Percentiles rank a stretch among this genome's conserved stretches.
Conservation (phyloP, 2,888 invertebrate genomes). For the Hirtodrosophila confusa region DNA sequence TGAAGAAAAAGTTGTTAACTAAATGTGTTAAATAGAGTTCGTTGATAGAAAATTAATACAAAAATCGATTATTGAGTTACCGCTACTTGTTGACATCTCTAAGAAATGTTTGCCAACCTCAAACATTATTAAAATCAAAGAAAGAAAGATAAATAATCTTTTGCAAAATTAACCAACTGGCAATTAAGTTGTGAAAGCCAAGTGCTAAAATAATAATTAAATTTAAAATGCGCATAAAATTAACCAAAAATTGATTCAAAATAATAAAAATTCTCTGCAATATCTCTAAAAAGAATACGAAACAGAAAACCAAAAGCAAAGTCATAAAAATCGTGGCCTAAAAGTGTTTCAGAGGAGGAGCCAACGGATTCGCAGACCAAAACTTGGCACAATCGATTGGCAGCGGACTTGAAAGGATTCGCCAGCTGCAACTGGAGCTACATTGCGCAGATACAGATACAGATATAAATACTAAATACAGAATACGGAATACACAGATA, state of each 20-base stretch:
- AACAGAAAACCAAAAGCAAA: conserved; percentile 6
- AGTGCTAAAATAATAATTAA: not conserved
- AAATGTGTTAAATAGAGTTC: too few species aligned
- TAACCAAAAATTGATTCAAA: conserved; percentile 4
- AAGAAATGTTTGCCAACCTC: too few species aligned
- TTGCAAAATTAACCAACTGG: not conserved
- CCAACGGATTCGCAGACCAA: conserved; percentile 16
- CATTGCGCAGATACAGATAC: conserved; percentile 21
- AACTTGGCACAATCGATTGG: conserved; percentile 37
- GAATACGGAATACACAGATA: conserved; percentile 41
- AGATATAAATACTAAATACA: conserved; percentile 10
- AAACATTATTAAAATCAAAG: too few species aligned
- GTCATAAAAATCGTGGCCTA: not conserved
- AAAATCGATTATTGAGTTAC: too few species aligned
- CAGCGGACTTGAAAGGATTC: conserved; percentile 64
- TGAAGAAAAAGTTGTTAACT: too few species aligned
- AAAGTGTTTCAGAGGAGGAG: conserved; percentile 16
- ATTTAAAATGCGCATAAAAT: conserved; percentile 3
- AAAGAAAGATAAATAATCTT: too few species aligned
- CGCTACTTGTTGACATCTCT: too few species aligned
- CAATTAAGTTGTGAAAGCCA: not conserved
- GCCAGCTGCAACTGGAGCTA: conserved; percentile 59
- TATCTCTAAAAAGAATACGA: conserved; percentile 14
- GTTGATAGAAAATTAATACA: too few species aligned
- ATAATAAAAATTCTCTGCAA: conserved; percentile 2